These are phyloP conservation scores for Pedionomus torquatus DNA, from an alignment of 2,113 vertebrate species.

Conservation along the genomic window DNA sequence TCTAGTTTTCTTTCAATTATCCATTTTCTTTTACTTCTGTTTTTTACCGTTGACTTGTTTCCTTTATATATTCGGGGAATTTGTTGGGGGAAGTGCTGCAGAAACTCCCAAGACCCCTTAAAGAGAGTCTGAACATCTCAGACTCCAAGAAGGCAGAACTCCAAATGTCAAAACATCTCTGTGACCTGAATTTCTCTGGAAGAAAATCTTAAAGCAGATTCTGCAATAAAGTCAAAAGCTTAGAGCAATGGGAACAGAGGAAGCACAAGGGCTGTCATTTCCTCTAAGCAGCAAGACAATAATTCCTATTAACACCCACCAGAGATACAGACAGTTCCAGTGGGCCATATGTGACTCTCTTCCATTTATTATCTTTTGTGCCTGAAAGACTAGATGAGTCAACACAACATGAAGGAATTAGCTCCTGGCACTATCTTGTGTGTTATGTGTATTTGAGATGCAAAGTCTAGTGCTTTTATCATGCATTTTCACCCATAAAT, in stretches of 20 bases:
- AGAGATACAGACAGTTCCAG: conserved; percentile 4
- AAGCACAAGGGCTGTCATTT: conserved; percentile 3
- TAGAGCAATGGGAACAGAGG: background rate
- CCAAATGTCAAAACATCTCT: background rate
- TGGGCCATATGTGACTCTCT: background rate
- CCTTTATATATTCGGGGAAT: background rate
- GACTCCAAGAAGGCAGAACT: background rate
- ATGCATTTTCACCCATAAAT: background rate
- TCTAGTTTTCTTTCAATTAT: background rate
- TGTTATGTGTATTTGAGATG: background rate
- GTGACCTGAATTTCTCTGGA: background rate
- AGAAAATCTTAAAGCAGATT: conserved; percentile 18
- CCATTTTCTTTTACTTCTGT: background rate
- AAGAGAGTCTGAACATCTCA: background rate
- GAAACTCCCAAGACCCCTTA: background rate
- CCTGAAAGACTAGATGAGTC: background rate
- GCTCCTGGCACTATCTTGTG: background rate
- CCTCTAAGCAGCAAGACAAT: conserved; percentile 1
- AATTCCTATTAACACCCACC: background rate
- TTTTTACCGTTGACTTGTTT: background rate
- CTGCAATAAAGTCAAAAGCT: background rate
- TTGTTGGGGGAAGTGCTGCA: background rate
- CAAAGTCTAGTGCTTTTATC: background rate
- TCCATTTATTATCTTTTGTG: background rate
- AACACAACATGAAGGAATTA: background rate